phyloP scores from a whole-genome alignment of 2,113 vertebrate species.

The Campylomormyrus numenius region DNA sequence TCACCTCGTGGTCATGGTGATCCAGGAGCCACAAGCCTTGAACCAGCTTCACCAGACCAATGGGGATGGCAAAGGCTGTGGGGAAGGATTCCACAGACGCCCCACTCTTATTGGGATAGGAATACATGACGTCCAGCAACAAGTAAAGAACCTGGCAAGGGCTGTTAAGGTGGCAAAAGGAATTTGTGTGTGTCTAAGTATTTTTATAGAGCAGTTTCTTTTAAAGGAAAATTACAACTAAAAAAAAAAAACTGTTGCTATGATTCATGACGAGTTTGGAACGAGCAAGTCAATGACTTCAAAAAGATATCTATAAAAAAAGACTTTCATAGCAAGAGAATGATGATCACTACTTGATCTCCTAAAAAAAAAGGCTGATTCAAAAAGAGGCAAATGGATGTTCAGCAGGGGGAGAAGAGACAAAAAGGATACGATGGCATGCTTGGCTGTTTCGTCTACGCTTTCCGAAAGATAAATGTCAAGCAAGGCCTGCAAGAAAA shows the following conservation, averaged over 20 bases:
- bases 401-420: background rate
- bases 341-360: background rate
- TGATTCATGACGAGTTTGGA: background rate
- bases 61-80: slow-evolving; percentile 79
- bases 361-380: background rate
- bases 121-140: slow-evolving; percentile 86
- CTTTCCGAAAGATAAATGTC: slow-evolving; percentile 85
- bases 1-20: slow-evolving; percentile 83
- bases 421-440: slow-evolving; percentile 88
- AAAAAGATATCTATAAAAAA: background rate
- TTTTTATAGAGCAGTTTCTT: background rate
- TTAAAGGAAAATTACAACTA: background rate
- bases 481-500: slow-evolving; percentile 73
- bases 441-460: slow-evolving; percentile 74
- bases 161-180: slow-evolving; percentile 64
- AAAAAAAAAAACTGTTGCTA: background rate
- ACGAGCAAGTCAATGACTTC: background rate
- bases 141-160: slow-evolving; percentile 81
- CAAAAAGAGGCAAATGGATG: background rate
- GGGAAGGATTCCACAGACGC: slow-evolving; percentile 77
- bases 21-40: slow-evolving; percentile 92
- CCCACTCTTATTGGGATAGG: slow-evolving; percentile 72
- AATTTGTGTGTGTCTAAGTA: background rate
- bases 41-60: slow-evolving; percentile 81
- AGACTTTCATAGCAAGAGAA: background rate